phyloP scores from a whole-genome alignment of 2,888 invertebrate species.

The Psococerastis gibbosa region DNA sequence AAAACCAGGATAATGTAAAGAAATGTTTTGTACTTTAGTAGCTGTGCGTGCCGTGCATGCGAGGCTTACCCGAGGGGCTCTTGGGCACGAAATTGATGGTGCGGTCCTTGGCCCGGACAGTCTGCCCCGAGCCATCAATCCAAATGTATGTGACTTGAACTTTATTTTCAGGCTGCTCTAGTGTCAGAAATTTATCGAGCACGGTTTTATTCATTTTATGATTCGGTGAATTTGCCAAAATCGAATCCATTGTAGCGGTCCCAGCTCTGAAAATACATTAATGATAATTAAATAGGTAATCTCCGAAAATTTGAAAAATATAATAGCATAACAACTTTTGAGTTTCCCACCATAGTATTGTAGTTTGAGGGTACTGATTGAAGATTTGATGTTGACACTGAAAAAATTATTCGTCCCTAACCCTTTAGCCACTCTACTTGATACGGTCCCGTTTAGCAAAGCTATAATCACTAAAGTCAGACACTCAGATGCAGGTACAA shows the following conservation, averaged over 20 bases:
- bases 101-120: conserved; percentile 70
- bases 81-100: conserved; percentile 68
- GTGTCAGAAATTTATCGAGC: conserved; percentile 48
- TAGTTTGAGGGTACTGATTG: no score
- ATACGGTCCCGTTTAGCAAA: no score
- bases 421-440: no score
- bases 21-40: neutral
- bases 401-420: no score
- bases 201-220: conserved; percentile 61
- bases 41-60: neutral
- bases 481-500: no score
- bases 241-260: conserved; percentile 24
- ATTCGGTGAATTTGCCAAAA: conserved; percentile 56
- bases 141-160: conserved; percentile 80
- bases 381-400: no score
- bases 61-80: conserved; percentile 45
- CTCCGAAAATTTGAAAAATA: no score
- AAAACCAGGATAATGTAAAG: neutral
- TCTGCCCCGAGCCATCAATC: conserved; percentile 87
- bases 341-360: no score
- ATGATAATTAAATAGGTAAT: no score
- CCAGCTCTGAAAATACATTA: neutral
- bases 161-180: conserved; percentile 58
- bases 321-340: no score
- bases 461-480: no score